phyloP scores from a whole-genome alignment of 1,140 invertebrate species.

The Oedothorax gibbosus region DNA sequence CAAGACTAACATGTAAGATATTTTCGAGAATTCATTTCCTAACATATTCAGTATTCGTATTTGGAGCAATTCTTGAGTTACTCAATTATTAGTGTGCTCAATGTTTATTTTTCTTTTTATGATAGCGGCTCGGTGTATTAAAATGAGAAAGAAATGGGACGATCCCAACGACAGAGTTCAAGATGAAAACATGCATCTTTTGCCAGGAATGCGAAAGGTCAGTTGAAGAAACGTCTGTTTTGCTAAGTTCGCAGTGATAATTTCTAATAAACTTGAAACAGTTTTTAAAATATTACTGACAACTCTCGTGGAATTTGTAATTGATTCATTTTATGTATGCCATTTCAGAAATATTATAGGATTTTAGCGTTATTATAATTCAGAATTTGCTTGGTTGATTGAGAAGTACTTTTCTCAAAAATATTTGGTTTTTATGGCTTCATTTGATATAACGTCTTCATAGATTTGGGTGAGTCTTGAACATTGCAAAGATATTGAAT shows the following conservation, averaged over 20 bases:
- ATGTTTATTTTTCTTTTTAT: not conserved
- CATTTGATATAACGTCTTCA: no score
- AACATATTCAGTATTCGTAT: not conserved
- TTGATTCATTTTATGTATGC: not conserved
- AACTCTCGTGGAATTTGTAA: no score
- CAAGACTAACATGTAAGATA: slow-evolving; percentile 72
- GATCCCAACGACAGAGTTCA: slow-evolving; percentile 39
- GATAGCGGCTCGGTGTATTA: slow-evolving; percentile 33
- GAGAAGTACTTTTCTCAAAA: no score
- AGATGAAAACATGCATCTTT: slow-evolving; percentile 20
- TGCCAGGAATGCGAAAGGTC: slow-evolving; percentile 45
- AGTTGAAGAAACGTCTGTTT: not conserved
- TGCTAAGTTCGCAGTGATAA: not conserved
- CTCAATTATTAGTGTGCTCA: not conserved
- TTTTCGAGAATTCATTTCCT: not conserved
- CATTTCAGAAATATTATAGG: not conserved
- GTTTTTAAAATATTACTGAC: not conserved
- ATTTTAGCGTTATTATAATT: no score
- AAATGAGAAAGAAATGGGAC: slow-evolving; percentile 53
- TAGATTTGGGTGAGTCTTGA: no score
- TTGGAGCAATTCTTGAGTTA: not conserved
- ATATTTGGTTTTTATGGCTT: no score
- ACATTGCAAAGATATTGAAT: no score
- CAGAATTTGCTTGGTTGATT: no score
- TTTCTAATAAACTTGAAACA: not conserved